phyloP scores from a whole-genome alignment of 2,888 invertebrate genomes.

The Chamaedrilus cognettii region DNA sequence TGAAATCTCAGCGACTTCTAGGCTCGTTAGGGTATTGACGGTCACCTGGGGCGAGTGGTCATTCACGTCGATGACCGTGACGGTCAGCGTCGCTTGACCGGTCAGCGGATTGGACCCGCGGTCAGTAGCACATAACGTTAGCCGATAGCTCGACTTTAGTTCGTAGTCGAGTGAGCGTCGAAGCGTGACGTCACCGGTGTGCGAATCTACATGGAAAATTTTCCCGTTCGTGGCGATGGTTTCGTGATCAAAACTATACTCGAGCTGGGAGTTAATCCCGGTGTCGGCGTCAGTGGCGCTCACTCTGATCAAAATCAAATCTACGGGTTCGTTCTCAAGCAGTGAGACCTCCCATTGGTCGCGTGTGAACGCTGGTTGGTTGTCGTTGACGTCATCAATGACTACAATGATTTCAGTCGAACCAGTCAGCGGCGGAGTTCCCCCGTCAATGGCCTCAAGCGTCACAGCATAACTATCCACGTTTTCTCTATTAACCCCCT shows the following conservation, averaged over 20 bases:
- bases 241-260: neutral
- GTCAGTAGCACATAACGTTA: neutral
- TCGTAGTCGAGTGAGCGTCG: neutral
- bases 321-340: neutral
- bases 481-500: neutral
- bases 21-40: neutral
- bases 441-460: neutral
- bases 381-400: neutral
- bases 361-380: neutral
- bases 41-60: neutral
- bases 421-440: neutral
- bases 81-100: neutral
- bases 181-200: neutral
- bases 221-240: neutral
- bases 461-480: neutral
- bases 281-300: neutral
- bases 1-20: neutral
- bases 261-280: neutral
- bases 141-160: neutral
- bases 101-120: neutral
- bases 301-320: neutral
- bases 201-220: neutral
- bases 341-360: neutral
- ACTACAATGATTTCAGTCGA: neutral
- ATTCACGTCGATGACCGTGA: neutral